These are phyloP conservation scores for Phalacrocorax pelagicus DNA, from an alignment of 2,113 vertebrate species.

Conservation along the genomic window DNA sequence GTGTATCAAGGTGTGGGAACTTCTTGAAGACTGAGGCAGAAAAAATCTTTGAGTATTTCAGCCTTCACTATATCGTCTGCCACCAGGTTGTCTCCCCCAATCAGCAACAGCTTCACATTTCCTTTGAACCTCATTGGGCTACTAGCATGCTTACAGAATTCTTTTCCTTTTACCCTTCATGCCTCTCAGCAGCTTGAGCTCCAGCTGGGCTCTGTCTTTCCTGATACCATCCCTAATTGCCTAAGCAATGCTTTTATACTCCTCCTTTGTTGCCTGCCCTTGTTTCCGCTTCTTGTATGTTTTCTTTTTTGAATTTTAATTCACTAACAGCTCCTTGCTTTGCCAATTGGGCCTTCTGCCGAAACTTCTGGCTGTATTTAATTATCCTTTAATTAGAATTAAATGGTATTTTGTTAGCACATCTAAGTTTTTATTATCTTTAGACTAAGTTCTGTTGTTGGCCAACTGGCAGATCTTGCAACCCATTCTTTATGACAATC, in stretches of 20 bases:
- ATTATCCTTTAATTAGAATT: neutral
- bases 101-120: neutral
- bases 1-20: neutral
- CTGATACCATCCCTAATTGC: neutral
- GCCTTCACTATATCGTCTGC: neutral
- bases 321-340: neutral
- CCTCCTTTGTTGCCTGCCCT: neutral
- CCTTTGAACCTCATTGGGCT: neutral
- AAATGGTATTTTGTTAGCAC: neutral
- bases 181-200: neutral
- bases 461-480: neutral
- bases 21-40: neutral
- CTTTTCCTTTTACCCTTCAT: neutral
- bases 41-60: neutral
- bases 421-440: neutral
- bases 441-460: neutral
- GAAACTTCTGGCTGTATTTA: neutral
- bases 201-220: neutral
- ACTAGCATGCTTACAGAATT: neutral
- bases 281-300: neutral
- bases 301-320: neutral
- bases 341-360: neutral
- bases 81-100: neutral
- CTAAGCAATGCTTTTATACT: neutral
- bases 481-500: neutral